These are phyloP conservation scores for Callimorpha dominula DNA, from an alignment of 2,888 invertebrate species.

Conservation along the genomic window DNA sequence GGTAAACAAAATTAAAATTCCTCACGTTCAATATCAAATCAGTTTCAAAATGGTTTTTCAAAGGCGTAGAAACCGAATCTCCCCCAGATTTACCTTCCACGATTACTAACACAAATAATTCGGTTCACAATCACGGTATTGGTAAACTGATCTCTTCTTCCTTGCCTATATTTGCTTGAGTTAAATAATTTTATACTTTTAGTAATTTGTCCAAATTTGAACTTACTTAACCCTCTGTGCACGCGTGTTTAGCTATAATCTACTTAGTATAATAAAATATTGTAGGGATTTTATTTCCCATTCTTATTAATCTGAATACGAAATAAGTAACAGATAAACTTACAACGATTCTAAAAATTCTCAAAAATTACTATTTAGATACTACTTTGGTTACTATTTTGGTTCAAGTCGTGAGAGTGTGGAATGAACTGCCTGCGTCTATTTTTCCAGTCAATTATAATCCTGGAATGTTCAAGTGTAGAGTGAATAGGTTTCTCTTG, in stretches of 20 bases:
- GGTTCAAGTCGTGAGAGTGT: no score
- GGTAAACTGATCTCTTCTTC: slow-evolving; percentile 34
- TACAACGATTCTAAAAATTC: no score
- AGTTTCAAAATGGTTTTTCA: slow-evolving; percentile 15
- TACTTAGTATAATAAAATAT: no score
- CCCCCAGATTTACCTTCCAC: slow-evolving; percentile 25
- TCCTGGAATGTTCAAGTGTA: no score
- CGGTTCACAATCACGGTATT: slow-evolving; percentile 40
- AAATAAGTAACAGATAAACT: no score
- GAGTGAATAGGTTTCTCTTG: no score
- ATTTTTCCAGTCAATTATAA: no score
- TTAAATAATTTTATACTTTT: slow-evolving; percentile 9
- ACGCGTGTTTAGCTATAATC: background rate
- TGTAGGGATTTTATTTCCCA: no score
- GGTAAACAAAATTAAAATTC: slow-evolving; percentile 22
- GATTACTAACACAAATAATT: slow-evolving; percentile 41
- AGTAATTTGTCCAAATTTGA: background rate
- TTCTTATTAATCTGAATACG: no score
- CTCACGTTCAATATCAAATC: slow-evolving; percentile 20
- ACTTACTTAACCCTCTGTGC: background rate
- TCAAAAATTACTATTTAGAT: no score
- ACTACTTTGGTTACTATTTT: no score
- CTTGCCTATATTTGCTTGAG: slow-evolving; percentile 28
- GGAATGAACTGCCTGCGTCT: no score
- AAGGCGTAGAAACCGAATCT: slow-evolving; percentile 20